These are phyloP conservation scores for Botrylloides violaceus DNA, from an alignment of 23 tunicate species.

Conservation along the genomic window DNA sequence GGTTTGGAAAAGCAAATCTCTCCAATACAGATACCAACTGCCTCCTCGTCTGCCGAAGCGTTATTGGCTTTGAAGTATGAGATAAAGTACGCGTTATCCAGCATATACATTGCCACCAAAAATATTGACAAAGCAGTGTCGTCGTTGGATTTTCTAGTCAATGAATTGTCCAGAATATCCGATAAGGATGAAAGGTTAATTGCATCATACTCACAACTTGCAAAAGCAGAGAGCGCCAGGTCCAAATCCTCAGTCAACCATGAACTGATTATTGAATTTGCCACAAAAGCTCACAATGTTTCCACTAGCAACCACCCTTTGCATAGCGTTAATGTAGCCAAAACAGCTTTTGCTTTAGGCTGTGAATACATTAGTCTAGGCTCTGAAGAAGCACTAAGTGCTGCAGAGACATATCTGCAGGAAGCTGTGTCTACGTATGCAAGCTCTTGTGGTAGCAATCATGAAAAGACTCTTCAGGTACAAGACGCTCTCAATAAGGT, in stretches of 20 bases:
- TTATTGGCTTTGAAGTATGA: not conserved
- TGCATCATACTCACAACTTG: not conserved
- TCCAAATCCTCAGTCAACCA: constrained; percentile 7
- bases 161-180: not conserved
- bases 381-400: constrained; percentile 5
- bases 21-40: constrained; percentile 8
- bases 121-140: constrained; percentile 9
- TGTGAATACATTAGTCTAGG: constrained; percentile 6
- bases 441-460: not conserved
- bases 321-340: not conserved
- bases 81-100: constrained; percentile 13
- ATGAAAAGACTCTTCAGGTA: constrained; percentile 5
- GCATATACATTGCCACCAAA: constrained; percentile 10
- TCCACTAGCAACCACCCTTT: not conserved
- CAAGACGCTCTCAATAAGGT: constrained; percentile 1
- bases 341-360: constrained; percentile 14
- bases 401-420: constrained; percentile 10
- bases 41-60: not conserved
- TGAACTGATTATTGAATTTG: constrained; percentile 10
- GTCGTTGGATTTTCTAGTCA: not conserved
- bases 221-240: not conserved
- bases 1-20: constrained; percentile 7
- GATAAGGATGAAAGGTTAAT: constrained; percentile 4
- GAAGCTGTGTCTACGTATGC: constrained; percentile 4
- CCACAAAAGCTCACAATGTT: constrained; percentile 6